Conservation (phyloP, 2,888 invertebrate species). For the Silvanus unidentatus region DNA sequence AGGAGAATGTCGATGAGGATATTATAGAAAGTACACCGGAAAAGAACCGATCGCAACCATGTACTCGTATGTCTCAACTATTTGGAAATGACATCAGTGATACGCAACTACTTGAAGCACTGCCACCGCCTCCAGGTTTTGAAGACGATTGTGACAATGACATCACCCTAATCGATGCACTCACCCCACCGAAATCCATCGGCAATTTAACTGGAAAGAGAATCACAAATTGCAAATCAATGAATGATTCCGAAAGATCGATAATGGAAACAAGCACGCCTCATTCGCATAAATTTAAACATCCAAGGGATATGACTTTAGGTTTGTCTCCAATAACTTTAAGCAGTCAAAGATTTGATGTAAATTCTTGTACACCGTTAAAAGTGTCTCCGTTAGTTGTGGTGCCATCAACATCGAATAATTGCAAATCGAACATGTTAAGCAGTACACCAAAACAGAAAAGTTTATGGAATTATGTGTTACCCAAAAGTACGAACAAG, state of each 20-base stretch:
- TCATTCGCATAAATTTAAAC: slow-evolving; percentile 7
- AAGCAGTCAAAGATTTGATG: slow-evolving; percentile 7
- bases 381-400: too few relatives aligned
- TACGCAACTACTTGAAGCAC: not conserved
- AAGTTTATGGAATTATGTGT: slow-evolving; percentile 37
- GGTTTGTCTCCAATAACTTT: slow-evolving; percentile 17
- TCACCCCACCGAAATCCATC: too few relatives aligned
- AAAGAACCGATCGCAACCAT: not conserved
- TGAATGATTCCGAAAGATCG: too few relatives aligned
- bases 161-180: not conserved
- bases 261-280: slow-evolving; percentile 15
- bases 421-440: too few relatives aligned
- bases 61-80: not conserved
- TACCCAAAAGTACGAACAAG: slow-evolving; percentile 10
- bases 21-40: not conserved
- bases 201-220: too few relatives aligned
- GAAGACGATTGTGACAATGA: slow-evolving; percentile 12
- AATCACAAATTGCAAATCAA: too few relatives aligned
- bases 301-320: too few relatives aligned
- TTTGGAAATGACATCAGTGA: not conserved
- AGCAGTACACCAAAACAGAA: slow-evolving; percentile 36
- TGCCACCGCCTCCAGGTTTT: slow-evolving; percentile 22
- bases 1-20: not conserved
- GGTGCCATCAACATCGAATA: too few relatives aligned
- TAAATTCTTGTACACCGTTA: slow-evolving; percentile 9